Conservation (phyloP, 1,140 invertebrate genomes). For the Lethrus apterus region DNA sequence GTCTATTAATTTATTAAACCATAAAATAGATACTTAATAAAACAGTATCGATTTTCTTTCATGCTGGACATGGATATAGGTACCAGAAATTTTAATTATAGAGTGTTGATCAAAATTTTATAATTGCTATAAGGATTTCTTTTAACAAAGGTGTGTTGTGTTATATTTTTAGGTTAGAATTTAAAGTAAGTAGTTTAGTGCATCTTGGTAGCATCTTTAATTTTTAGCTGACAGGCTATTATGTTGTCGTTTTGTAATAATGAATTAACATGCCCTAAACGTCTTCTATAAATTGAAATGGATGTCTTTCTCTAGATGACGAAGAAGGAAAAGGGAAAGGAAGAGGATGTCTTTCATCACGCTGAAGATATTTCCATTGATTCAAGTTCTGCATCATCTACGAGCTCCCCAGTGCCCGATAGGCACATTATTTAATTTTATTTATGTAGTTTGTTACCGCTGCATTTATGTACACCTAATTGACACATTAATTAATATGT, state of each 20-base stretch:
- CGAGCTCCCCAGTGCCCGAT: constrained; percentile 33
- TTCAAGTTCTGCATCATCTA: constrained; percentile 32
- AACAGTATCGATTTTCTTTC: constrained; percentile 28
- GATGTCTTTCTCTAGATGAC: constrained; percentile 32
- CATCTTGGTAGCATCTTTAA: constrained; percentile 8
- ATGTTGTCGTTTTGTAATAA: constrained; percentile 12
- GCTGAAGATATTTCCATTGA: constrained; percentile 34
- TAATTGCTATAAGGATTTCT: constrained; percentile 6
- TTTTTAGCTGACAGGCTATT: constrained; percentile 1
- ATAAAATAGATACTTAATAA: no score
- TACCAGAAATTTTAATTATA: constrained; percentile 41
- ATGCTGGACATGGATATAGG: constrained; percentile 35
- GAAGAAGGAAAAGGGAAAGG: constrained; percentile 42
- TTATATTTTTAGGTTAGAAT: constrained; percentile 14
- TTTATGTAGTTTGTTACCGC: background rate
- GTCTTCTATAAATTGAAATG: constrained; percentile 9
- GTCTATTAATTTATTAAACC: no score
- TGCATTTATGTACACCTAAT: background rate
- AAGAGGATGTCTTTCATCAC: constrained; percentile 41
- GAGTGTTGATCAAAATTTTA: constrained; percentile 34
- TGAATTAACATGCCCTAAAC: constrained; percentile 3
- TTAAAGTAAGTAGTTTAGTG: constrained; percentile 13
- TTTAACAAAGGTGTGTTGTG: constrained; percentile 15
- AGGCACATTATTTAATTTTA: constrained; percentile 24
- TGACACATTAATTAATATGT: background rate